Percentiles rank a stretch among this genome's conserved stretches.
These are phyloP conservation scores for Hephaestus fuliginosus DNA, from an alignment of 2,797 vertebrate species.

Conservation along the genomic window DNA sequence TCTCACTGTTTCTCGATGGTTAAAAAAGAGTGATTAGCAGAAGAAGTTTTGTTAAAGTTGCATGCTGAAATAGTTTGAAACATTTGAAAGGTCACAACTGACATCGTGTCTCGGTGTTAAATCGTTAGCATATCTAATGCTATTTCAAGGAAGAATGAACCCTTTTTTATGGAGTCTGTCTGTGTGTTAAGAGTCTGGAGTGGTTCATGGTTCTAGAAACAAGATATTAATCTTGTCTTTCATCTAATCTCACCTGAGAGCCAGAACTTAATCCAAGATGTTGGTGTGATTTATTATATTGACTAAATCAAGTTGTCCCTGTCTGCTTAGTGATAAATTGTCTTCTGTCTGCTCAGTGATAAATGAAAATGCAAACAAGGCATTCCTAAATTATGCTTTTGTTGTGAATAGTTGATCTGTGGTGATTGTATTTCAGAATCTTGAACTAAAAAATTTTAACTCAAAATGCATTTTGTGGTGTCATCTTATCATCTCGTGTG, in stretches of 20 bases:
- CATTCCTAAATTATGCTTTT: not conserved
- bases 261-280: not conserved
- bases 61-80: not conserved
- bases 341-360: not conserved
- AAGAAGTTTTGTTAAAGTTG: not conserved
- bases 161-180: not conserved
- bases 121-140: not conserved
- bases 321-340: not conserved
- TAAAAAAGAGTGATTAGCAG: not conserved
- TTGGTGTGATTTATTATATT: conserved; percentile 6
- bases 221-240: not conserved
- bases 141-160: conserved; percentile 3
- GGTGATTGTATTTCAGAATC: not conserved
- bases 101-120: not conserved
- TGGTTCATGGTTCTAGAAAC: conserved; percentile 4
- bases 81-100: conserved; percentile 7
- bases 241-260: not conserved
- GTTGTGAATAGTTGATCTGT: not conserved
- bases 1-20: not conserved
- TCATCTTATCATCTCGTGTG: not conserved
- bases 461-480: not conserved
- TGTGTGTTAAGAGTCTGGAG: conserved; percentile 16
- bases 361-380: not conserved
- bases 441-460: not conserved
- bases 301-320: not conserved